Conservation (phyloP, 1,140 invertebrate species). For the Laupala kohalensis region DNA sequence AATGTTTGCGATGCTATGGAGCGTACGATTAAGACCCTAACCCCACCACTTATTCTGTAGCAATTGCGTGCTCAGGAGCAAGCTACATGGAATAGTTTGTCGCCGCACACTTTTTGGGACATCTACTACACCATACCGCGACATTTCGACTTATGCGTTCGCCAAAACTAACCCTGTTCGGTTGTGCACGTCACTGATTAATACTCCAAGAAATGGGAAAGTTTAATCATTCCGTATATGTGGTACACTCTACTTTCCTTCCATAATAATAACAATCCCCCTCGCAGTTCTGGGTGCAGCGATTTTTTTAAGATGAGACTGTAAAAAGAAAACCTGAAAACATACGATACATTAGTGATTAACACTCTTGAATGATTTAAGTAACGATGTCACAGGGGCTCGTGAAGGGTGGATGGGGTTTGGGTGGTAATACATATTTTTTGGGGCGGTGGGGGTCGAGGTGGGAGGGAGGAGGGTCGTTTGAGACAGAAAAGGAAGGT, state of each 20-base stretch:
- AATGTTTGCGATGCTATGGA: neutral
- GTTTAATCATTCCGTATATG: neutral
- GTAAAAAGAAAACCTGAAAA: no score
- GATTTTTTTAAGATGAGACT: neutral
- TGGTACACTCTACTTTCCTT: neutral
- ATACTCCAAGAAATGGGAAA: neutral
- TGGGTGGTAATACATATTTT: no score
- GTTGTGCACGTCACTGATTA: neutral
- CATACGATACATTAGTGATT: no score
- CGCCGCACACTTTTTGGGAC: neutral
- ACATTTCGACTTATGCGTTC: neutral
- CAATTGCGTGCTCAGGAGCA: neutral
- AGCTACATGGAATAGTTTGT: neutral
- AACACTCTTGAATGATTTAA: no score
- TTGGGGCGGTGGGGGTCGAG: no score
- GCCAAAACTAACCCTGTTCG: neutral
- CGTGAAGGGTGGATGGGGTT: no score
- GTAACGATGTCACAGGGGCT: no score
- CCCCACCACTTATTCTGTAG: neutral
- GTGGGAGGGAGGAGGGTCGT: no score
- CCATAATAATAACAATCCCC: neutral
- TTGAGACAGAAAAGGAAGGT: no score
- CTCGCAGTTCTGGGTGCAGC: neutral
- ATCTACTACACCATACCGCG: neutral
- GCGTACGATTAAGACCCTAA: neutral